phyloP scores from a whole-genome alignment of 2,888 invertebrate species.

The Lasioglossum marginatum region DNA sequence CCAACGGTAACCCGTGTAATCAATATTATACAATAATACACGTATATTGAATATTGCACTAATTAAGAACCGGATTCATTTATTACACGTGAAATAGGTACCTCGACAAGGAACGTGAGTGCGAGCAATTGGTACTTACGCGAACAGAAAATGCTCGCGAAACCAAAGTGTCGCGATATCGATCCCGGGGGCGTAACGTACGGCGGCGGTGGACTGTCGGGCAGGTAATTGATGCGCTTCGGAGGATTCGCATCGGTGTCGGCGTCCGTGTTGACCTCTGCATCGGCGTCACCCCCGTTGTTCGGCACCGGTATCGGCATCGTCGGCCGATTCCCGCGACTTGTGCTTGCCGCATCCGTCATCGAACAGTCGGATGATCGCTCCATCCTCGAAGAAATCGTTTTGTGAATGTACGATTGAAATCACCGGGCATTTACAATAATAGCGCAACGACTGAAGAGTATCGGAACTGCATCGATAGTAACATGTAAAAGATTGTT shows the following conservation, averaged over 20 bases:
- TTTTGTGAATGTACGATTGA: neutral
- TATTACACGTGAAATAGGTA: too few relatives aligned
- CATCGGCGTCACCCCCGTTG: neutral
- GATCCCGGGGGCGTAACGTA: constrained; percentile 81
- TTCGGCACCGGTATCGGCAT: constrained; percentile 35
- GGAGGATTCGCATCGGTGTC: too few relatives aligned
- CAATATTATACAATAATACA: too few relatives aligned
- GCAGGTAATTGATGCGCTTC: constrained; percentile 49
- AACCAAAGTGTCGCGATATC: constrained; percentile 65
- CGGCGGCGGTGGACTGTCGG: constrained; percentile 83
- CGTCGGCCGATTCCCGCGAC: constrained; percentile 66
- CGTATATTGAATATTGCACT: too few relatives aligned
- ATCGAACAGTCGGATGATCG: constrained; percentile 61
- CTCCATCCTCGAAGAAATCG: constrained; percentile 61
- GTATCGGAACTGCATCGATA: neutral
- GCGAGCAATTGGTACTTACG: constrained; percentile 14
- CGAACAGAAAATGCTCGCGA: neutral
- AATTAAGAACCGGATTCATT: too few relatives aligned
- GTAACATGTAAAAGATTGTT: neutral
- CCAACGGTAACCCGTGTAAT: too few relatives aligned
- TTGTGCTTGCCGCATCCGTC: constrained; percentile 51
- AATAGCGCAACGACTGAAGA: neutral
- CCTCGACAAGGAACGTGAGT: neutral
- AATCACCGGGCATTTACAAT: neutral
- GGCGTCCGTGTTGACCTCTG: neutral